A percentile compares a stretch with the other conserved stretches of the same genome.
phyloP scores from a whole-genome alignment of 1,140 invertebrate genomes.

The Drosophila neocordata region DNA sequence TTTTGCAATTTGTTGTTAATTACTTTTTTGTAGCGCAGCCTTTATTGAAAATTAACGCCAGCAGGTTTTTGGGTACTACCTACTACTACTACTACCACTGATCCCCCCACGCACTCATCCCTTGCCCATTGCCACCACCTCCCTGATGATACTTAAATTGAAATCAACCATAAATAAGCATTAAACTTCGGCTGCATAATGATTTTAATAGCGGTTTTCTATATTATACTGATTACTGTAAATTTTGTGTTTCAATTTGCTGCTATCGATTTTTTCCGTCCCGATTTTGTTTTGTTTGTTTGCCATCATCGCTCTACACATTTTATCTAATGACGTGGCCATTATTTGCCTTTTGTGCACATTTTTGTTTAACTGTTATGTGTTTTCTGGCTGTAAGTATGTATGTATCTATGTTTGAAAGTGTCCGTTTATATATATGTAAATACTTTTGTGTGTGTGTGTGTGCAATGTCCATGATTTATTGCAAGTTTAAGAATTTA shows the following conservation, averaged over 20 bases:
- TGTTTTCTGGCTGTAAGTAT: neutral
- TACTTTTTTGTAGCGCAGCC: constrained; percentile 57
- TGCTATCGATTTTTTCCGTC: constrained; percentile 1
- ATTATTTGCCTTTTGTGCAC: constrained; percentile 47
- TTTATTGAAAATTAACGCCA: constrained; percentile 75
- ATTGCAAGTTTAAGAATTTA: constrained; percentile 39
- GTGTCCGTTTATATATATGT: too few relatives aligned
- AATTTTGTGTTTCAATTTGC: constrained; percentile 52
- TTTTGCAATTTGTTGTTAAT: constrained; percentile 75
- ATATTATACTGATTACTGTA: constrained; percentile 43
- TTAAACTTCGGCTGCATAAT: constrained; percentile 44
- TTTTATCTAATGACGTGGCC: constrained; percentile 55
- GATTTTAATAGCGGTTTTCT: constrained; percentile 39
- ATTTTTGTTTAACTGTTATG: constrained; percentile 27
- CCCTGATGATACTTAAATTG: constrained; percentile 50
- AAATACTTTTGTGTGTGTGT: neutral
- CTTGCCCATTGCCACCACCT: neutral
- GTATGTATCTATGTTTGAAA: neutral
- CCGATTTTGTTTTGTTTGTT: constrained; percentile 24
- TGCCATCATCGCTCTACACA: constrained; percentile 31
- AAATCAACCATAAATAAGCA: constrained; percentile 66
- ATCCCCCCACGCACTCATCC: neutral
- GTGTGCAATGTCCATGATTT: constrained; percentile 39
- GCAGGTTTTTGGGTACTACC: constrained; percentile 34
- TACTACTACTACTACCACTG: too few relatives aligned